phyloP scores from a whole-genome alignment of 2,888 invertebrate genomes.

The Unio delphinus region DNA sequence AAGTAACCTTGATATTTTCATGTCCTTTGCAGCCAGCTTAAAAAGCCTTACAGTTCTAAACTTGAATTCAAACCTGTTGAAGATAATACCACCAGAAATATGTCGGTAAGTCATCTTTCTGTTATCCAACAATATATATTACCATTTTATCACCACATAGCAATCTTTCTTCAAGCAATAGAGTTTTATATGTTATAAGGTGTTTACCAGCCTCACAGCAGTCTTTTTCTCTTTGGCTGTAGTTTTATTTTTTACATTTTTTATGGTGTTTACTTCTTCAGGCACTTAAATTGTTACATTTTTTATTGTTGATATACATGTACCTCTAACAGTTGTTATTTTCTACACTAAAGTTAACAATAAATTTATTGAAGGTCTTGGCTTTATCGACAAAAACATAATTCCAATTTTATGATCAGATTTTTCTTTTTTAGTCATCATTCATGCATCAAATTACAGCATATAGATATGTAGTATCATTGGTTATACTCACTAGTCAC shows the following conservation, averaged over 20 bases:
- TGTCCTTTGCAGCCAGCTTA: constrained; percentile 46
- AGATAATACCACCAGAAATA: constrained; percentile 65
- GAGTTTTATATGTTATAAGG: neutral
- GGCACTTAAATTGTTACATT: no score
- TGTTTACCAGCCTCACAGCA: neutral
- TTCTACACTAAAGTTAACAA: no score
- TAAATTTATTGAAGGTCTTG: no score
- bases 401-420: no score
- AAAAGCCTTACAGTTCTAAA: constrained; percentile 63
- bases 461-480: no score
- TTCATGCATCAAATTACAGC: no score
- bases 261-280: neutral
- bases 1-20: no score
- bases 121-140: neutral
- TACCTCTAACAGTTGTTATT: no score
- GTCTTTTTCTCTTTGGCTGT: neutral
- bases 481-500: no score
- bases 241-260: neutral
- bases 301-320: no score
- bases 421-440: no score
- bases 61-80: constrained; percentile 64
- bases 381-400: no score
- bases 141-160: neutral
- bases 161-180: neutral
- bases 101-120: constrained; percentile 56